A percentile compares a stretch with the other conserved stretches of the same genome.
phyloP scores from a whole-genome alignment of 2,888 invertebrate genomes.

The Stegana nigrithorax region DNA sequence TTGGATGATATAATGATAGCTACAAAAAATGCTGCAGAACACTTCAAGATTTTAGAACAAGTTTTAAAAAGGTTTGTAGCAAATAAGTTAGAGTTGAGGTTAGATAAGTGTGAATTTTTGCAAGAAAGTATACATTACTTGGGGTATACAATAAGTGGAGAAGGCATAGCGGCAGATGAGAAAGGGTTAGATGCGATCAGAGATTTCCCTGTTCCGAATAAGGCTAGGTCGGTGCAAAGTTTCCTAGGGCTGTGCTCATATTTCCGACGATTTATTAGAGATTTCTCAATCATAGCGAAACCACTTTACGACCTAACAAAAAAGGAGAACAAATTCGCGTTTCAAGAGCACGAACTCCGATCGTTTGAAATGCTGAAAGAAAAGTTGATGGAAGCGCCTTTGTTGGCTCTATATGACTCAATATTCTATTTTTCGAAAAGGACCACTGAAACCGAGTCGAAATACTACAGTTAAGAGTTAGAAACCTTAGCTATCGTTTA shows the following conservation, averaged over 20 bases:
- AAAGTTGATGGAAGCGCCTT: background rate
- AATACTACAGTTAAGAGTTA: background rate
- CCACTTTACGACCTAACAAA: slow-evolving; percentile 46
- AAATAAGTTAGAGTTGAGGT: background rate
- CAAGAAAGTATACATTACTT: background rate
- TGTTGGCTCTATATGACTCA: background rate
- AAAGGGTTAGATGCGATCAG: slow-evolving; percentile 7
- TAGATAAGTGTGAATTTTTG: slow-evolving; percentile 6
- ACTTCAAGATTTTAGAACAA: no score
- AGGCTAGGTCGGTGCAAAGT: slow-evolving; percentile 1
- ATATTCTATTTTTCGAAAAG: background rate
- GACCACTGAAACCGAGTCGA: background rate
- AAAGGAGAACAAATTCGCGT: slow-evolving; percentile 1
- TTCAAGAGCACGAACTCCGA: slow-evolving; percentile 8
- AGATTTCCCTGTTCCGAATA: slow-evolving; percentile 2
- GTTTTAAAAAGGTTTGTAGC: background rate
- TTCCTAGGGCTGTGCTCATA: no score
- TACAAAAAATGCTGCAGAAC: background rate
- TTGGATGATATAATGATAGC: background rate
- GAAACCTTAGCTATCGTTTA: slow-evolving; percentile 2
- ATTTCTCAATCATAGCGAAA: slow-evolving; percentile 37
- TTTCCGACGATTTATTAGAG: no score
- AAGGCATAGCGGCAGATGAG: slow-evolving; percentile 8
- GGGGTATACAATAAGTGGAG: background rate
- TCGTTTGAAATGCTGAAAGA: background rate